These are phyloP conservation scores for Phortica variegata DNA, from an alignment of 1,140 invertebrate genomes.

Conservation along the genomic window DNA sequence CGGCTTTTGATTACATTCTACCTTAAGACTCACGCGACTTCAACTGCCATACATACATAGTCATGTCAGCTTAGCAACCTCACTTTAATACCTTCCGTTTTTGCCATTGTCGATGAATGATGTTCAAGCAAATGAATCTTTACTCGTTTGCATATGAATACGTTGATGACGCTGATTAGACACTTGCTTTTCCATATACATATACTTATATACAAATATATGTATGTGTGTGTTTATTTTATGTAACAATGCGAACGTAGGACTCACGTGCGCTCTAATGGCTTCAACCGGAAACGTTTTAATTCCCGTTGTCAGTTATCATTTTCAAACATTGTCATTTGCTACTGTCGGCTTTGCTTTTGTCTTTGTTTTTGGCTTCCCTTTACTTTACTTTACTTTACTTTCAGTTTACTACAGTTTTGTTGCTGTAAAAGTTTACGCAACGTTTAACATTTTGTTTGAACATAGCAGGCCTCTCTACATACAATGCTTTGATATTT, in stretches of 20 bases:
- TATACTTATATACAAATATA: too few relatives aligned
- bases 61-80: not conserved
- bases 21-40: slow-evolving; percentile 30
- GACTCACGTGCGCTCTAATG: slow-evolving; percentile 33
- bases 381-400: too few relatives aligned
- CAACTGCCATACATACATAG: slow-evolving; percentile 4
- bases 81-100: slow-evolving; percentile 43
- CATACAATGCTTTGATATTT: too few relatives aligned
- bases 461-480: not conserved
- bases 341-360: slow-evolving; percentile 4
- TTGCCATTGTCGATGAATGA: slow-evolving; percentile 51
- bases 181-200: too few relatives aligned
- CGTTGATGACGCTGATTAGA: slow-evolving; percentile 45
- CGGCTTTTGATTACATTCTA: slow-evolving; percentile 55
- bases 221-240: too few relatives aligned
- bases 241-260: slow-evolving; percentile 24
- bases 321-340: slow-evolving; percentile 43
- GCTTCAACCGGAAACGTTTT: slow-evolving; percentile 46
- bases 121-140: slow-evolving; percentile 23
- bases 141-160: slow-evolving; percentile 49
- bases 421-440: too few relatives aligned
- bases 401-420: too few relatives aligned
- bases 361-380: slow-evolving; percentile 13
- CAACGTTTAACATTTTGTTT: slow-evolving; percentile 33
- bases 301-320: slow-evolving; percentile 50